Conservation (phyloP, 2,113 vertebrate species). For the Ceyx melanurus region DNA sequence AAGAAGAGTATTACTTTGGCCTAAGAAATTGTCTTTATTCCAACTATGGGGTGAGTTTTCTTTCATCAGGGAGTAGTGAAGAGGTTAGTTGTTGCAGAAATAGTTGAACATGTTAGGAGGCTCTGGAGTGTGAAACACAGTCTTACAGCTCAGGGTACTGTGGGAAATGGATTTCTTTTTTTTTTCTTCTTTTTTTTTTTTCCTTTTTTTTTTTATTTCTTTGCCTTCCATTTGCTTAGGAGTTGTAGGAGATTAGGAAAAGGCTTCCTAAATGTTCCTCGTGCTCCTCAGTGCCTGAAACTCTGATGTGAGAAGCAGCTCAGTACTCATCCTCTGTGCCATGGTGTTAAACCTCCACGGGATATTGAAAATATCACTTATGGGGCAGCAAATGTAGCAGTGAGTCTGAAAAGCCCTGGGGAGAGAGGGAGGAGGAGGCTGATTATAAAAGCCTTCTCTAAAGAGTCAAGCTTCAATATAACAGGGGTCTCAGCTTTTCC, state of each 20-base stretch:
- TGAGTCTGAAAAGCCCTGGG: not conserved
- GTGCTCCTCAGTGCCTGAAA: not conserved
- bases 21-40: not conserved
- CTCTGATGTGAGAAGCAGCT: not conserved
- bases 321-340: not conserved
- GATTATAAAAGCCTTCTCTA: not conserved
- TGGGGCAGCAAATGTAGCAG: not conserved
- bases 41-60: not conserved
- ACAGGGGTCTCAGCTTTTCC: not conserved
- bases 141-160: not conserved
- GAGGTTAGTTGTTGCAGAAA: not conserved
- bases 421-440: not conserved
- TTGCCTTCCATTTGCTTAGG: not conserved
- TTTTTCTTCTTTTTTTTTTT: not conserved
- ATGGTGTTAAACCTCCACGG: not conserved
- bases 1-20: not conserved
- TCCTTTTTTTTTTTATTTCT: not conserved
- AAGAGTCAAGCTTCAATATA: not conserved
- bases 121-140: not conserved
- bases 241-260: not conserved
- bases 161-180: not conserved
- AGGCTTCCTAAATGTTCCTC: not conserved
- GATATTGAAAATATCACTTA: not conserved
- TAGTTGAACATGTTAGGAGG: not conserved
- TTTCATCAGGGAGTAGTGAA: conserved; percentile 5